Conservation (phyloP, 2,113 vertebrate genomes). For the Regulus satrapa region DNA sequence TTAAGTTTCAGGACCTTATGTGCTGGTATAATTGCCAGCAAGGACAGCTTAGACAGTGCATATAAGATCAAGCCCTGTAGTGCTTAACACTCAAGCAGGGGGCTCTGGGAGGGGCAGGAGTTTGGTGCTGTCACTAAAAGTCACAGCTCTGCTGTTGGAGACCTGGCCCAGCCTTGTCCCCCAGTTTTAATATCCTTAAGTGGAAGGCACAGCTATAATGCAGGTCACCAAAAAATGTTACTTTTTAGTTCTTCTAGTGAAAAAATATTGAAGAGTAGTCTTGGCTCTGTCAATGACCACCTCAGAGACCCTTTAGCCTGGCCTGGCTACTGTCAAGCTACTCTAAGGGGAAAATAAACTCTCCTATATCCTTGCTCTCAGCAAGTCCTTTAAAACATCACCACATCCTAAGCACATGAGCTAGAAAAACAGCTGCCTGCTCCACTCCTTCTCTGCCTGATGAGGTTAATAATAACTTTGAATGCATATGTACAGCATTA, state of each 20-base stretch:
- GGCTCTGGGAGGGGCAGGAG: neutral
- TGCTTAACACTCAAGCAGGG: neutral
- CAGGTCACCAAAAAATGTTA: neutral
- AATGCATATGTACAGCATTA: constrained; percentile 73
- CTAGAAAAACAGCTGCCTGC: constrained; percentile 68
- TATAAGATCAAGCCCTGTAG: accelerated
- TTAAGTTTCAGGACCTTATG: neutral
- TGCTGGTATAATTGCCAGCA: neutral
- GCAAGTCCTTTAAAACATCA: constrained; percentile 34
- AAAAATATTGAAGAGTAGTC: neutral
- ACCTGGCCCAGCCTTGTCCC: neutral
- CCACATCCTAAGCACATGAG: constrained; percentile 9
- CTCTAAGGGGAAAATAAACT: neutral
- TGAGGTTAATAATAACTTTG: constrained; percentile 78
- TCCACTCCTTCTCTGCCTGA: constrained; percentile 57
- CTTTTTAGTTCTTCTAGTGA: neutral
- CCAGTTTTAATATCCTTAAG: neutral
- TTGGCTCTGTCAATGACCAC: neutral
- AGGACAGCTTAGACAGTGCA: neutral
- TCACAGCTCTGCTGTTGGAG: neutral
- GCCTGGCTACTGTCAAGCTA: neutral
- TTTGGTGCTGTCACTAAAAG: neutral
- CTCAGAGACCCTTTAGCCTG: neutral
- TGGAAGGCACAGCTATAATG: neutral
- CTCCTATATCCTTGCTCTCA: constrained; percentile 9